A percentile compares a stretch with the other conserved stretches of the same genome.
These are phyloP conservation scores for Chionomys nivalis DNA, from an alignment of 2,113 vertebrate species.

Conservation along the genomic window DNA sequence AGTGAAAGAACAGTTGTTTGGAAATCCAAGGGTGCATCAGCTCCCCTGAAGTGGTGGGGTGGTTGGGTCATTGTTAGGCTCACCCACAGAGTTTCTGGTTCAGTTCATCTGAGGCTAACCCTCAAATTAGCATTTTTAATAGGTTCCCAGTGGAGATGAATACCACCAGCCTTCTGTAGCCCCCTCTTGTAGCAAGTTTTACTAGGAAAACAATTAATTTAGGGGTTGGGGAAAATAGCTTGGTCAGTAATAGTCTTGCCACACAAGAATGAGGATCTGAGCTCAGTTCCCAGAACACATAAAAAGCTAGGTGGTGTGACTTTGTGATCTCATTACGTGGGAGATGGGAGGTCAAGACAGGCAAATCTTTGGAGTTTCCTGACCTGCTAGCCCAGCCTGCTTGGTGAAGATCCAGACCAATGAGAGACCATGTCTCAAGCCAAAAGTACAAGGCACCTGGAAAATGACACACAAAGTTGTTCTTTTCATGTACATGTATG, in stretches of 20 bases:
- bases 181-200: not conserved
- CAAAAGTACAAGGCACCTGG: not conserved
- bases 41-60: not conserved
- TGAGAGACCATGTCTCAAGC: not conserved
- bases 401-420: not conserved
- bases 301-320: not conserved
- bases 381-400: no score
- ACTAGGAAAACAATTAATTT: not conserved
- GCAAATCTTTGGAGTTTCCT: not conserved
- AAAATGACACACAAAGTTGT: not conserved
- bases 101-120: not conserved
- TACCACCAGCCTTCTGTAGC: not conserved
- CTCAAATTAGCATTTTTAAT: constrained; percentile 16
- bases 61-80: not conserved
- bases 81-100: not conserved
- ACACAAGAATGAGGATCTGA: not conserved
- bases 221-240: not conserved
- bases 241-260: not conserved
- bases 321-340: no score
- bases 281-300: not conserved
- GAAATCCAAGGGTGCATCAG: not conserved
- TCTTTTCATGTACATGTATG: not conserved
- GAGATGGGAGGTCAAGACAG: not conserved
- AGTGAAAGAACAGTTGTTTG: not conserved
- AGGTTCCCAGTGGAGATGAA: not conserved